phyloP scores from a whole-genome alignment of 64 coral and sea anemone genomes.

The Actinia equina region DNA sequence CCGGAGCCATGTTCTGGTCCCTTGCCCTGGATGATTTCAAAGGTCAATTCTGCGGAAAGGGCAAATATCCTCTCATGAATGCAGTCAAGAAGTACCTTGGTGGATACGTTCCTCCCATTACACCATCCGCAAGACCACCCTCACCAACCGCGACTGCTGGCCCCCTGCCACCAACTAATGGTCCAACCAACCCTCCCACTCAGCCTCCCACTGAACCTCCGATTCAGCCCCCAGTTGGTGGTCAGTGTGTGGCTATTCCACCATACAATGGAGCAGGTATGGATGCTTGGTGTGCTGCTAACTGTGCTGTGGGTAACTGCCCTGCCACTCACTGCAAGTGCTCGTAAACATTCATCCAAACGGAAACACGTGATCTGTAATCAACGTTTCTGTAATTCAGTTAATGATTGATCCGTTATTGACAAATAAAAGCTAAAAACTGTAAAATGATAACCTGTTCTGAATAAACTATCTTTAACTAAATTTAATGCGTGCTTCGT shows the following conservation, averaged over 20 bases:
- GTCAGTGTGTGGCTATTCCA: conserved; percentile 29
- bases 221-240: neutral
- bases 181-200: neutral
- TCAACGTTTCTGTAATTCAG: no score
- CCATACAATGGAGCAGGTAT: conserved; percentile 30
- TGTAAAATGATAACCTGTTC: neutral
- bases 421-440: no score
- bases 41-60: conserved; percentile 20
- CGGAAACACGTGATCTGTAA: neutral
- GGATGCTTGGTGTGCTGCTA: conserved; percentile 49
- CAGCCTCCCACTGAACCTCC: neutral
- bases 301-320: conserved; percentile 46
- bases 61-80: conserved; percentile 25
- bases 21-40: conserved; percentile 52
- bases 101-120: conserved; percentile 17
- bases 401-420: no score
- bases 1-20: conserved; percentile 65
- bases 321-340: conserved; percentile 44
- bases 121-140: neutral
- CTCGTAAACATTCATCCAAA: neutral
- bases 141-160: neutral
- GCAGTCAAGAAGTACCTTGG: conserved; percentile 37
- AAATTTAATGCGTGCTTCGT: neutral
- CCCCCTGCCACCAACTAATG: neutral
- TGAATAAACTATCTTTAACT: neutral